Evolutionary conservation across 2,888 invertebrate genomes (phyloP), one percentile per base, ranked within the genome.

Genomic region (Diarsia mendica): DNA sequence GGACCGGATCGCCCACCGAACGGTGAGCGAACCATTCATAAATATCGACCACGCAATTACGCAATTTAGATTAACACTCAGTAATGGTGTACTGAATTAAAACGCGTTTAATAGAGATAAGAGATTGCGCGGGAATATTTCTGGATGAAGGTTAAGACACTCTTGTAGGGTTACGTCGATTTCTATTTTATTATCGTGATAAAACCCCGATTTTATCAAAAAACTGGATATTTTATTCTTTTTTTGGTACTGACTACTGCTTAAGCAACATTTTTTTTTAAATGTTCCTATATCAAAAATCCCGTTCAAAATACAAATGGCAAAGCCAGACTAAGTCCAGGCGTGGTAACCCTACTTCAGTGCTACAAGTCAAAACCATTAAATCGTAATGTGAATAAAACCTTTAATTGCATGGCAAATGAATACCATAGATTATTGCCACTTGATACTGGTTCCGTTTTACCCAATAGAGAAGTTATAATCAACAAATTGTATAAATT

Each of bases 1-100:
- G 85, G 90, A 88, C 95, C 91, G 92, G 95, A 95, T 93, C 95
- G 95, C 95, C 95, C 94, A 95, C 95, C 87, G 90, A 91, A 91
- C 93, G 92, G 44, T 75, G 33, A 82, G 93, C 91, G 92, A 92
- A 88, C 91, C 90, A 90, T 92, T 94, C 93, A 92, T 93, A 94
- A 95, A 94, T 92, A 93, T 92, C 91, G 85, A 92, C 92, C 92
- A 92, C 91, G 92, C 92, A 90, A 91, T 94, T 93, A 93, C 93
- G 91, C 93, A 94, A 95, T 92, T 89, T 86, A 90, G 90, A 92
- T 91, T 91, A 92, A 88, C 88, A 88, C 87, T 88, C 80, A 84
- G 88, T 85, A 89, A 89, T 89, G 84, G 86, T 85, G 82, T 87
- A 85, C 86, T 77, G 89, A 90, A 91, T 92, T 90, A 90, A 91